Conservation (phyloP, 2,888 invertebrate species). For the Chromoteleia sp. region DNA sequence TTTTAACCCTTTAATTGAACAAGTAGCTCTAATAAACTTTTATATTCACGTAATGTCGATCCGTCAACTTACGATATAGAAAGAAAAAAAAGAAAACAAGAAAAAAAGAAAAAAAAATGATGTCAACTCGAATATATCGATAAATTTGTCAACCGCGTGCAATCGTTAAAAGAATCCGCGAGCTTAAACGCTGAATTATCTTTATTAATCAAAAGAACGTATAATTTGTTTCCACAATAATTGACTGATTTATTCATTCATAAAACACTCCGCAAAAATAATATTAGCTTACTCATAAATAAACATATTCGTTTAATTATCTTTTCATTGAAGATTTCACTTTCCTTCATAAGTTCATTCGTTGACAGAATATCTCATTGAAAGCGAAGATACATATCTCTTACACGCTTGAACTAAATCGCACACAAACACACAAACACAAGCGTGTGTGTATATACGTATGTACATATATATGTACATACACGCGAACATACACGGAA, state of each 20-base stretch:
- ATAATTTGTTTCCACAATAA: neutral
- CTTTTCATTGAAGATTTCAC: slow-evolving; percentile 63
- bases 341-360: slow-evolving; percentile 67
- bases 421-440: slow-evolving; percentile 37
- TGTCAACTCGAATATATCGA: too few species aligned
- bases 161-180: too few species aligned
- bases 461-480: slow-evolving; percentile 14
- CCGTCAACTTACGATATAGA: too few species aligned
- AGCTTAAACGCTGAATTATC: too few species aligned
- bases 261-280: slow-evolving; percentile 13
- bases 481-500: slow-evolving; percentile 13
- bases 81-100: too few species aligned
- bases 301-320: slow-evolving; percentile 50
- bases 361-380: slow-evolving; percentile 66
- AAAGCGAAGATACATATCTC: slow-evolving; percentile 67
- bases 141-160: too few species aligned
- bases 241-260: slow-evolving; percentile 4
- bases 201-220: too few species aligned
- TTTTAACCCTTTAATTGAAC: slow-evolving; percentile 23
- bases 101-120: too few species aligned
- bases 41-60: slow-evolving; percentile 4
- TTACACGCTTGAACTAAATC: slow-evolving; percentile 64
- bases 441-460: slow-evolving; percentile 4
- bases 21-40: slow-evolving; percentile 22
- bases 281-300: slow-evolving; percentile 17